Evolutionary conservation across 2,113 vertebrate genomes (phyloP).

Genomic region (Cavia aperea): DNA sequence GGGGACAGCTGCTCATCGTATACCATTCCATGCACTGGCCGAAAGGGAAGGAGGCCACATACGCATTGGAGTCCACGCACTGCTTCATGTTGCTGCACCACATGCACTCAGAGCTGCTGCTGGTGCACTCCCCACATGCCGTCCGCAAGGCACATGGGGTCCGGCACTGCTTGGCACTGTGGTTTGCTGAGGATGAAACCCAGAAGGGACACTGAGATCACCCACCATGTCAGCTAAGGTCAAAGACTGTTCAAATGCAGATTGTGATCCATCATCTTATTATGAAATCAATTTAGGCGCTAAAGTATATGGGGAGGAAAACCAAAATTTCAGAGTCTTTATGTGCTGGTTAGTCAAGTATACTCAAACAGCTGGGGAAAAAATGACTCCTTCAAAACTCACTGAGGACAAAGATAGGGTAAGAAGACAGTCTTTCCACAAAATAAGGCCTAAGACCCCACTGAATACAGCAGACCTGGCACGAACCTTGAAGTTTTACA

Average conservation of each 20-base stretch:
- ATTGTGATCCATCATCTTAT: background rate
- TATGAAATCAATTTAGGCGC: constrained; percentile 19
- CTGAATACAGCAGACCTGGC: background rate
- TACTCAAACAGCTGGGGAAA: background rate
- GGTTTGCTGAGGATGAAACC: constrained; percentile 83
- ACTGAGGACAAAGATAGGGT: background rate
- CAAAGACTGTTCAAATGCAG: background rate
- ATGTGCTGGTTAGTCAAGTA: background rate
- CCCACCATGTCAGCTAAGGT: background rate
- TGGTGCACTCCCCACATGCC: constrained; percentile 91
- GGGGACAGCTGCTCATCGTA: constrained; percentile 93
- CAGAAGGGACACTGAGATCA: constrained; percentile 3
- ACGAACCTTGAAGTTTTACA: background rate
- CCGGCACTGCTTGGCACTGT: constrained; percentile 96
- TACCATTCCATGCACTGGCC: constrained; percentile 99
- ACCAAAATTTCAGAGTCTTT: background rate
- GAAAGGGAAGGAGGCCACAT: constrained; percentile 97
- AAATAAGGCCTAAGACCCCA: background rate
- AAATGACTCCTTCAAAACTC: background rate
- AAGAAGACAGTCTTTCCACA: constrained; percentile 5
- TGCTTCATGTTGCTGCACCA: constrained; percentile 99
- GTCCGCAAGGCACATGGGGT: constrained; percentile 88
- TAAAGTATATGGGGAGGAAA: background rate
- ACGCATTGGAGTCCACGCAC: constrained; percentile 97
- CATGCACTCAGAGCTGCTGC: constrained; percentile 97